Base-by-base conservation (phyloP, 2,113 vertebrate species). In the Pholis gunnellus region DNA sequence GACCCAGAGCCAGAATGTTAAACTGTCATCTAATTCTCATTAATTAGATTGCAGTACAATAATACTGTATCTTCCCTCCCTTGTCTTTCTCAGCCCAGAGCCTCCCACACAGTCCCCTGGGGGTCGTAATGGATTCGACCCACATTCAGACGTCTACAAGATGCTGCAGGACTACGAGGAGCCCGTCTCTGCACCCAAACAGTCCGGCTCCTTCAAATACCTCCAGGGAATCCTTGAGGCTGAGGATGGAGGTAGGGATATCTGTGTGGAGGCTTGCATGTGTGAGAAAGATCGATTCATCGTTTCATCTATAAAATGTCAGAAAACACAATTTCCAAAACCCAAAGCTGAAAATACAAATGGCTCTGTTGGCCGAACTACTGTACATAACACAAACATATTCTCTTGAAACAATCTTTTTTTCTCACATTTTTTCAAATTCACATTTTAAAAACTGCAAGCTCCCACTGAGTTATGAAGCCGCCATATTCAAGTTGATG, bases 121-220 rank as follows among this genome's bases (percentile, higher is more conserved):
- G 84, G 94, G 84, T 88, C 96, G 94, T 31, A 90, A 92, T 9
- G 81, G 82, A 69, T 95, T 98, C 5, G 95, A 99, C 86, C 77
- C 94, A 27, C 96, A 97, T 79, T 99, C 98, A 0, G 97, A 98
- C 13, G 98, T 99, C 83, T 99, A 99, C 95, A 96, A 96, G 95
- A 99, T 99, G 98, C 96, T 99, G n/a, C 97, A 96, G 91, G 92
- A 96, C 87, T 81, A 88, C 0, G 97, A 96, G 2, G 95, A 96
- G 8, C 96, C 97, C 0, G n/a, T 92, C 29, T 93, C 96, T 0
- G 96, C 96, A 81, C 98, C 98, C 6, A 99, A 99, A 89, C 98
- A 99, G 92, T 99, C 98, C 0, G 97, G 98, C 31, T 99, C 98
- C 65, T 99, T 99, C 94, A 96, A 97, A 52, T 99, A 99, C 88